Conservation (phyloP, 2,797 vertebrate species). For the Ambastaia sidthimunki region DNA sequence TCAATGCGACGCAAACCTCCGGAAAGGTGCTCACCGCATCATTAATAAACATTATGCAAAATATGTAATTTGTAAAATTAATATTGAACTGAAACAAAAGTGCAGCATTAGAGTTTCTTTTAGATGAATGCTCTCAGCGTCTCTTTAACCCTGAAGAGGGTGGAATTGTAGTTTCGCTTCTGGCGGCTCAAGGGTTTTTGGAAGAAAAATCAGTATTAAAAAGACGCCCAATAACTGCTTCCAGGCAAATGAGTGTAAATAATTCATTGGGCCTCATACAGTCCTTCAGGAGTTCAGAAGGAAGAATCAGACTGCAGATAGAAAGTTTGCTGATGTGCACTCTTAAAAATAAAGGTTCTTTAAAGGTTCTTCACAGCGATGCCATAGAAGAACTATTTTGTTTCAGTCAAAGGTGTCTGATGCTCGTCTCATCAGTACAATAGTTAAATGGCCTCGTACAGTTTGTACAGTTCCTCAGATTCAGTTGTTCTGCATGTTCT, state of each 20-base stretch:
- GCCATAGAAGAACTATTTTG: no score
- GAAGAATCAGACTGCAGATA: conserved; percentile 33
- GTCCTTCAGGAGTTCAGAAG: conserved; percentile 39
- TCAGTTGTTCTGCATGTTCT: conserved; percentile 6
- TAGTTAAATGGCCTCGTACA: background rate
- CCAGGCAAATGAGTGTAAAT: conserved; percentile 47
- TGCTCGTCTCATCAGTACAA: background rate
- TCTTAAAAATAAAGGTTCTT: no score
- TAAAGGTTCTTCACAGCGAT: no score
- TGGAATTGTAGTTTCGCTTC: conserved; percentile 10
- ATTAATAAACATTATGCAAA: conserved; percentile 50
- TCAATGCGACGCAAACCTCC: conserved; percentile 12
- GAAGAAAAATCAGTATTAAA: conserved; percentile 21
- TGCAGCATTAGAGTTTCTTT: conserved; percentile 30
- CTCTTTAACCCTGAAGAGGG: conserved; percentile 24
- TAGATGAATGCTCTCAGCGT: conserved; percentile 12
- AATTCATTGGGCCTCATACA: conserved; percentile 52
- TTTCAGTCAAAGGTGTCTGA: no score
- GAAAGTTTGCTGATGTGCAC: conserved; percentile 51
- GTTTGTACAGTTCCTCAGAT: background rate
- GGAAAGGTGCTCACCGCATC: conserved; percentile 16
- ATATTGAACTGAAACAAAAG: conserved; percentile 47
- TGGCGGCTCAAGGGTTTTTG: background rate
- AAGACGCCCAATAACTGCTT: conserved; percentile 40
- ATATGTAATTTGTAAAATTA: conserved; percentile 51